These are phyloP conservation scores for Zoanthus solanderi DNA, from an alignment of 92 coral and sea anemone genomes.

Conservation along the genomic window DNA sequence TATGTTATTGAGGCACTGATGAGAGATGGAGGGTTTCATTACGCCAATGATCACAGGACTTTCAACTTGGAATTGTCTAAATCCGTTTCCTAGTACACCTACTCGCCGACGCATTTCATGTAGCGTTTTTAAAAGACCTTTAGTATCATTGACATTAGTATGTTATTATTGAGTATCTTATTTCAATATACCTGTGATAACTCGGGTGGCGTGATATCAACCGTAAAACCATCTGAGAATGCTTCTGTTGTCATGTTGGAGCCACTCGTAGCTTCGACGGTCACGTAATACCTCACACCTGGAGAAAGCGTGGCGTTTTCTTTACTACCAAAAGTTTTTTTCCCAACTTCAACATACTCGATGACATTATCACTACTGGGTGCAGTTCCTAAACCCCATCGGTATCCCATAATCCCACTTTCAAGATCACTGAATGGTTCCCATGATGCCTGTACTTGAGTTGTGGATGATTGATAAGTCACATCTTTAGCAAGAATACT, in stretches of 20 bases:
- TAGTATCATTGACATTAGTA: too few species aligned
- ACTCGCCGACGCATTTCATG: too few species aligned
- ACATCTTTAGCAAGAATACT: slow-evolving; percentile 30
- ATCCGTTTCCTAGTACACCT: too few species aligned
- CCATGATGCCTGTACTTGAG: slow-evolving; percentile 74
- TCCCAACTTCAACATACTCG: slow-evolving; percentile 52
- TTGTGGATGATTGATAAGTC: slow-evolving; percentile 47
- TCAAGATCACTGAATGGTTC: slow-evolving; percentile 77
- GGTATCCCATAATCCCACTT: slow-evolving; percentile 86
- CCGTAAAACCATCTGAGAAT: slow-evolving; percentile 92
- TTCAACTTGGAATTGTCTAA: too few species aligned
- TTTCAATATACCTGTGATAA: slow-evolving; percentile 59
- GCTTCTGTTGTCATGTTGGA: slow-evolving; percentile 88
- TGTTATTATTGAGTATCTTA: too few species aligned
- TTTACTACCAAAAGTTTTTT: slow-evolving; percentile 48
- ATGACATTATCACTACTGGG: slow-evolving; percentile 83
- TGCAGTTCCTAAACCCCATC: slow-evolving; percentile 88
- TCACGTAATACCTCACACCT: slow-evolving; percentile 58
- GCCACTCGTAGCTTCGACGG: slow-evolving; percentile 53
- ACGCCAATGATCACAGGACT: too few species aligned
- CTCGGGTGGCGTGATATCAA: slow-evolving; percentile 86
- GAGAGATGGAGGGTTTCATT: too few species aligned
- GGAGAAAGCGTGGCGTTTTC: slow-evolving; percentile 46
- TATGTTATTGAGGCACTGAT: neutral
- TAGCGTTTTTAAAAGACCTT: too few species aligned